phyloP scores from a whole-genome alignment of 2,797 vertebrate genomes.

The Melanogrammus aeglefinus region DNA sequence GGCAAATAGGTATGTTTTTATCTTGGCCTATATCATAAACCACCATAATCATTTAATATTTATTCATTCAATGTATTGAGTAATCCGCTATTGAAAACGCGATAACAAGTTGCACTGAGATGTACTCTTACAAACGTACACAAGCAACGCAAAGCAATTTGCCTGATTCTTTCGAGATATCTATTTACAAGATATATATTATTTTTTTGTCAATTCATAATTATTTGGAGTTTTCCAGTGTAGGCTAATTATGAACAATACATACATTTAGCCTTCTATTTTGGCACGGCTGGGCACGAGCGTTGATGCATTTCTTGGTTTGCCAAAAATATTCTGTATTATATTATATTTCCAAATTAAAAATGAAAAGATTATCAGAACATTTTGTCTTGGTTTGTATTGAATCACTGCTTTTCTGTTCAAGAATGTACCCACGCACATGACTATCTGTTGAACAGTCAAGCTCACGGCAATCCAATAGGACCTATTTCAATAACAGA shows the following conservation, averaged over 20 bases:
- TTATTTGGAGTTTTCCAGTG: conserved; percentile 36
- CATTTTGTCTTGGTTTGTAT: conserved; percentile 14
- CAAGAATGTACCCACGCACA: not conserved
- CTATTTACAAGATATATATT: conserved; percentile 32
- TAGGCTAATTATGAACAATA: conserved; percentile 5
- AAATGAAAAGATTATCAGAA: conserved; percentile 45
- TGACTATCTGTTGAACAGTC: not conserved
- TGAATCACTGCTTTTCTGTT: not conserved
- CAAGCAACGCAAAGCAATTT: conserved; percentile 28
- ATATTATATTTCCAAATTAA: conserved; percentile 65
- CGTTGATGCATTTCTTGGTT: conserved; percentile 55
- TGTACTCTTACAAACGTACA: conserved; percentile 26
- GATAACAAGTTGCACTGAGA: conserved; percentile 60
- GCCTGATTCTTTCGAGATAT: conserved; percentile 30
- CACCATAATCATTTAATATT: not conserved
- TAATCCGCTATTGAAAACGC: conserved; percentile 31
- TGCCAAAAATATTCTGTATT: conserved; percentile 67
- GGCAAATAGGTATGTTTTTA: not conserved
- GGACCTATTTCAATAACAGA: not conserved
- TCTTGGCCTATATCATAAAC: not conserved
- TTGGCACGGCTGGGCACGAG: not conserved
- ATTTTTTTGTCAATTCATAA: conserved; percentile 37
- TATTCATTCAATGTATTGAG: not conserved
- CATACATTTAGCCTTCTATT: not conserved
- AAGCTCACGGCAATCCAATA: not conserved